Evolutionary conservation across 2,888 invertebrate genomes (phyloP).

Genomic region (Clistopyga incitator): DNA sequence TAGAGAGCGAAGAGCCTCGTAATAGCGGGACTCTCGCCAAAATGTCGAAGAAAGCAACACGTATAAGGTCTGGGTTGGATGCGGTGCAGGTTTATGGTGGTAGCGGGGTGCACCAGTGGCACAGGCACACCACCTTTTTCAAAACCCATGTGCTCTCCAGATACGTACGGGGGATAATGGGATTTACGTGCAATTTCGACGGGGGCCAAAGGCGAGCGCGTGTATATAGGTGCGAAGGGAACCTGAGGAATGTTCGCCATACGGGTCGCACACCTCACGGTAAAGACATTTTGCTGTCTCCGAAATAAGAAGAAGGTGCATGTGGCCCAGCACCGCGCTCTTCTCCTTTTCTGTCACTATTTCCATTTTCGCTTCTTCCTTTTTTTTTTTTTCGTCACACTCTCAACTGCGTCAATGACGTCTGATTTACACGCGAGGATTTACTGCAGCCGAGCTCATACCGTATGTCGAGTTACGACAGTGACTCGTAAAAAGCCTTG

Average conservation of each 20-base stretch:
- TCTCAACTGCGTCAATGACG: constrained; percentile 74
- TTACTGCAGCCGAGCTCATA: constrained; percentile 71
- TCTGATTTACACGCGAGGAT: constrained; percentile 80
- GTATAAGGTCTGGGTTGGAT: constrained; percentile 4
- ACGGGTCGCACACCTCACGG: constrained; percentile 67
- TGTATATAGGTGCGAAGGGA: constrained; percentile 59
- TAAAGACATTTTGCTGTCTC: constrained; percentile 59
- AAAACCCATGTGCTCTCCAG: constrained; percentile 75
- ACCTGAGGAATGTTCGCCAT: constrained; percentile 71
- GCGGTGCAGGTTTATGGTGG: constrained; percentile 49
- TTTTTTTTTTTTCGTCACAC: constrained; percentile 64
- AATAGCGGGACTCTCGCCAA: neutral
- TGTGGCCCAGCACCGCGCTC: constrained; percentile 45
- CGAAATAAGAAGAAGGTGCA: constrained; percentile 34
- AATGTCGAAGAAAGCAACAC: neutral
- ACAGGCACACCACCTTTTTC: constrained; percentile 61
- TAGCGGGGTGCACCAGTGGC: constrained; percentile 56
- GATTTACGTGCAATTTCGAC: constrained; percentile 75
- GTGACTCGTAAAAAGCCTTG: neutral
- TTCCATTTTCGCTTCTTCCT: constrained; percentile 6
- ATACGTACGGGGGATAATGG: constrained; percentile 72
- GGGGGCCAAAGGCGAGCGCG: constrained; percentile 45
- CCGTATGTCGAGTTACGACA: constrained; percentile 26
- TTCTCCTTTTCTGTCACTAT: constrained; percentile 57
- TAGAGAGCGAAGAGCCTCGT: neutral